These are phyloP conservation scores for Bombus impatiens DNA, from an alignment of 1,140 invertebrate genomes.

Conservation along the genomic window DNA sequence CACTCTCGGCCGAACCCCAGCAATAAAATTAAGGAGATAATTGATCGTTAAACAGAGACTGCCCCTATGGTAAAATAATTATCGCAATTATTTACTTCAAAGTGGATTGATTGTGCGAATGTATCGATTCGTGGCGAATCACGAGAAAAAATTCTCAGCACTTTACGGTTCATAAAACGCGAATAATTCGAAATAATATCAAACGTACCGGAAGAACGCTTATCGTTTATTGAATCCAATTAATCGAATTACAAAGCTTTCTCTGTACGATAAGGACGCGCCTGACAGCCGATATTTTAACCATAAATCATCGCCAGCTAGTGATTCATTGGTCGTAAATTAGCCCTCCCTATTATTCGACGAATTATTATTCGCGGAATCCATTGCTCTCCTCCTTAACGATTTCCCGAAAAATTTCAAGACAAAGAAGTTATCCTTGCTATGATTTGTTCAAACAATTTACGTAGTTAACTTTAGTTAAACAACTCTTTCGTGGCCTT, in stretches of 20 bases:
- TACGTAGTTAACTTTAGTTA: too few species aligned
- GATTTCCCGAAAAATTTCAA: not conserved
- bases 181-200: not conserved
- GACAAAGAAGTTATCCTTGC: not conserved
- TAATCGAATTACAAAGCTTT: slow-evolving; percentile 18
- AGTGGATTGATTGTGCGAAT: not conserved
- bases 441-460: not conserved
- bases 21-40: not conserved
- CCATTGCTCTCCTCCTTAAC: not conserved
- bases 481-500: too few species aligned
- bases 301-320: slow-evolving; percentile 6
- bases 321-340: slow-evolving; percentile 20
- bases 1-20: not conserved
- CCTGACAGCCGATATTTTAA: slow-evolving; percentile 4
- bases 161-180: not conserved
- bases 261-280: slow-evolving; percentile 4
- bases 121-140: not conserved
- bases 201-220: not conserved
- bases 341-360: slow-evolving; percentile 11
- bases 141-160: not conserved
- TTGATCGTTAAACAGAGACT: not conserved
- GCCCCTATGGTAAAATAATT: not conserved
- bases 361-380: slow-evolving; percentile 21
- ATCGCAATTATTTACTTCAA: not conserved
- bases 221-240: slow-evolving; percentile 25